These are phyloP conservation scores for Pangasianodon gigas DNA, from an alignment of 2,113 vertebrate species.

Conservation along the genomic window DNA sequence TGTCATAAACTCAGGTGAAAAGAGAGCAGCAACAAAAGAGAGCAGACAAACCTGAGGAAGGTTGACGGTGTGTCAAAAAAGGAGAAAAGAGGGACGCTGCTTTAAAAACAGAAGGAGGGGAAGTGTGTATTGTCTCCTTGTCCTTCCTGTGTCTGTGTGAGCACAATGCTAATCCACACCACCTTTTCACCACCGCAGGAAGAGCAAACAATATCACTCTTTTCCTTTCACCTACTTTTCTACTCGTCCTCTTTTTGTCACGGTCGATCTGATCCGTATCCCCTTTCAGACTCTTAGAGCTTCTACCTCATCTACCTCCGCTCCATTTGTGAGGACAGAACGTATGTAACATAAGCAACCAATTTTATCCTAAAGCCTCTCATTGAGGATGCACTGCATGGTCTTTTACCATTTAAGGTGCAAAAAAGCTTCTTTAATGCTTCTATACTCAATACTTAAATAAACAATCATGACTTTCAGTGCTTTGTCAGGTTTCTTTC, in stretches of 20 bases:
- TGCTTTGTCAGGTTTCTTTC: not conserved
- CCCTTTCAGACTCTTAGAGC: slow-evolving; percentile 27
- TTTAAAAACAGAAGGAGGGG: slow-evolving; percentile 72
- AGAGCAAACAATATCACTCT: slow-evolving; percentile 53
- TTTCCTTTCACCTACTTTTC: slow-evolving; percentile 42
- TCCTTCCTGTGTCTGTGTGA: slow-evolving; percentile 70
- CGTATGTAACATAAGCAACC: slow-evolving; percentile 14
- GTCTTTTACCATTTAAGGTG: not conserved
- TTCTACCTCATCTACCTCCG: not conserved
- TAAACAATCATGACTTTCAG: not conserved
- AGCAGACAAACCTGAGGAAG: slow-evolving; percentile 76
- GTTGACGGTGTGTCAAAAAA: slow-evolving; percentile 59
- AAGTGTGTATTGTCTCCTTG: slow-evolving; percentile 69
- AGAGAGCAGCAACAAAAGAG: slow-evolving; percentile 72
- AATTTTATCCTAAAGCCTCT: not conserved
- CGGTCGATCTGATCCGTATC: slow-evolving; percentile 6
- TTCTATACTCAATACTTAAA: not conserved
- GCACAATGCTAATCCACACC: slow-evolving; percentile 44
- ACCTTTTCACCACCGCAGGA: slow-evolving; percentile 54
- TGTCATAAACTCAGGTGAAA: slow-evolving; percentile 75
- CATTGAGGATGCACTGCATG: not conserved
- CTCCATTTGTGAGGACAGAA: slow-evolving; percentile 5
- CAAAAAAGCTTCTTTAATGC: not conserved
- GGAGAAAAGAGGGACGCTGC: slow-evolving; percentile 63
- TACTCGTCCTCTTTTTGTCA: slow-evolving; percentile 31